Evolutionary conservation across 2,888 invertebrate genomes (phyloP), one percentile per base, ranked within the genome.

Genomic region (Taphrorychus bicolor): DNA sequence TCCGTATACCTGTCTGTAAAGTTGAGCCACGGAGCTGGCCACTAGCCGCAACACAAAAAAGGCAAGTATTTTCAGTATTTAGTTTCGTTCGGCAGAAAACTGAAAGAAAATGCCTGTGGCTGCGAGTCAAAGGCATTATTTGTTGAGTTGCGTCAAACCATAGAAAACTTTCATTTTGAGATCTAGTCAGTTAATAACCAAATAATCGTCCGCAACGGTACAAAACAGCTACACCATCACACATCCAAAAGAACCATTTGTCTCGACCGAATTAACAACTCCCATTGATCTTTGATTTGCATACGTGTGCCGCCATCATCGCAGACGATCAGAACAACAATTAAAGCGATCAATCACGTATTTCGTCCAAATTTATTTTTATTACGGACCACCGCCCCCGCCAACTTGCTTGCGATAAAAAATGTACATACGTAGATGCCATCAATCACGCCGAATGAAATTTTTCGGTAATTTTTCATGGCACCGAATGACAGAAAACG

Each of bases 401-500:
- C 65, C 53, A 65, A 65, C 53, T 59, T 65, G 41, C 63, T 21
- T 59, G 21, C 59, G 49, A 54, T 65, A 52, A 65, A 58, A 65
- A 59, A 65, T 53, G 24, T 59, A 65, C 65, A 65, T 65, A 65
- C 58, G 42, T 48, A 63, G 24, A 56, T 56, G 56, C 32, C 66
- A 66, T 66, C 66, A 60, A 66, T 66, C 66, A 66, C 32, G 32
- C 22, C 22, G 56, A 54, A 54, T 41, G 60, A 60, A 56, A 51
- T 49, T 66, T 63, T 66, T 60, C 40, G 60, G 60, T 56, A 56
- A 66, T 66, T 66, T 66, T 66, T 66, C 66, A 66, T 60, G 19
- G 48, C 42, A 21, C 32, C 19, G 48, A 54, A 59, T 54, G 65
- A 65, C 59, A 65, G 59, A 59, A 49, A 51, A 58, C 57, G 22